Base-by-base conservation (phyloP, 2,113 vertebrate genomes). In the Tinamus guttatus region DNA sequence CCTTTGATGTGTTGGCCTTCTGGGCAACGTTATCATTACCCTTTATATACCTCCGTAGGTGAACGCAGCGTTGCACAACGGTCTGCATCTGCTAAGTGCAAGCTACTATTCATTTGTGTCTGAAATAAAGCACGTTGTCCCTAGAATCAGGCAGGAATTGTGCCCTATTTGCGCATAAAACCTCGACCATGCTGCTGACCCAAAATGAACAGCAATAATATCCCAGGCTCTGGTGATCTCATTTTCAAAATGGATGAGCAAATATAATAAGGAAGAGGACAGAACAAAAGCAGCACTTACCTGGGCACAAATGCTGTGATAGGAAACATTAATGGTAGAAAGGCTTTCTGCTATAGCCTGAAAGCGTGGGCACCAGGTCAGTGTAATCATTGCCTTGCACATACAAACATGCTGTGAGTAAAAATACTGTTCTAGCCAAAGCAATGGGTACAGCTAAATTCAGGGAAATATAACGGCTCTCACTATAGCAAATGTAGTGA, bases 1-100 rank as follows among this genome's bases (percentile, higher is more conserved):
- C 88, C 95, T 96, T 96, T 96, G 95, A 95, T 96, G 92, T 95
- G 85, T 88, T 81, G 83, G 93, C 94, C 96, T 96, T 96, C 96
- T 96, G 94, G 95, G 94, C 95, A 97, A 90, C 85, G 85, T 93
- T 97, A 96, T 97, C 96, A 94, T 94, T 95, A 93, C 82, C 81
- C 94, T 92, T 95, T 95, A 84, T 88, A 86, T 90, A 88, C 69
- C 90, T 86, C 92, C 45, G 2, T 83, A 78, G 93, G 69, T 87
- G 80, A 93, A 90, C 4, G 74, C 82, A 60, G 82, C 0, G 0
- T 64, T 73, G 64, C 73, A 30, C 73, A 56, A 90, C 11, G 0
- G 52, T 75, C 83, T 17, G 25, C 78, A 71, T 28, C 18, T 49
- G 56, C 87, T 71, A 71, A 73, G 34, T 19, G 27, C 4, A 3